Conservation (phyloP, 2,888 invertebrate species). For the Tetragonula carbonaria region DNA sequence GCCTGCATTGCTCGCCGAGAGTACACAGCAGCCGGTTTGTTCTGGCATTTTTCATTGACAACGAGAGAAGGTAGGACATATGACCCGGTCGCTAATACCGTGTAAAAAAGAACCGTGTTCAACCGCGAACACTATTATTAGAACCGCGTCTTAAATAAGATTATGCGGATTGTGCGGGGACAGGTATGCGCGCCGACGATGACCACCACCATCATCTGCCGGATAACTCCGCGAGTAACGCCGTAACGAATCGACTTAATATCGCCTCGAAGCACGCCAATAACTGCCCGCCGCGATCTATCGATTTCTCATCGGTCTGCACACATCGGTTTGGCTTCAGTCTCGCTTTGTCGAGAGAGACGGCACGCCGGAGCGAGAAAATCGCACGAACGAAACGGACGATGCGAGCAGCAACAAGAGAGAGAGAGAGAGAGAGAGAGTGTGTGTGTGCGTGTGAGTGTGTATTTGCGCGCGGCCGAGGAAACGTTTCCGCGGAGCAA, state of each 20-base stretch:
- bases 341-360: constrained; percentile 16
- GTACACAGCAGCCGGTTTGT: constrained; percentile 57
- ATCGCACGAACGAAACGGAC: neutral
- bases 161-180: constrained; percentile 54
- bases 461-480: no score
- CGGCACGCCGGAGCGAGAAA: neutral
- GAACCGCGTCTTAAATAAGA: constrained; percentile 63
- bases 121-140: constrained; percentile 58
- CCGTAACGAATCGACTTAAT: constrained; percentile 57
- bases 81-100: constrained; percentile 55
- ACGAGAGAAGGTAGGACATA: constrained; percentile 62
- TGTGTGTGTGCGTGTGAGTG: no score
- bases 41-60: constrained; percentile 65
- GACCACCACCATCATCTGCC: constrained; percentile 25
- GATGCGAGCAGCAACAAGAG: neutral
- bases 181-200: constrained; percentile 45
- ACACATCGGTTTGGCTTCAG: neutral
- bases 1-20: constrained; percentile 15
- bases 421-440: no score
- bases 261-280: constrained; percentile 32
- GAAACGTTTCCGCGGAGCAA: neutral
- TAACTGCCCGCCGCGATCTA: constrained; percentile 34
- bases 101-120: constrained; percentile 48
- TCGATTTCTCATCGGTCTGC: constrained; percentile 36
- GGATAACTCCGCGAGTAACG: constrained; percentile 46